A percentile compares a stretch with the other conserved stretches of the same genome.
These are phyloP conservation scores for Bicyclus anynana DNA, from an alignment of 1,140 invertebrate genomes.

Conservation along the genomic window DNA sequence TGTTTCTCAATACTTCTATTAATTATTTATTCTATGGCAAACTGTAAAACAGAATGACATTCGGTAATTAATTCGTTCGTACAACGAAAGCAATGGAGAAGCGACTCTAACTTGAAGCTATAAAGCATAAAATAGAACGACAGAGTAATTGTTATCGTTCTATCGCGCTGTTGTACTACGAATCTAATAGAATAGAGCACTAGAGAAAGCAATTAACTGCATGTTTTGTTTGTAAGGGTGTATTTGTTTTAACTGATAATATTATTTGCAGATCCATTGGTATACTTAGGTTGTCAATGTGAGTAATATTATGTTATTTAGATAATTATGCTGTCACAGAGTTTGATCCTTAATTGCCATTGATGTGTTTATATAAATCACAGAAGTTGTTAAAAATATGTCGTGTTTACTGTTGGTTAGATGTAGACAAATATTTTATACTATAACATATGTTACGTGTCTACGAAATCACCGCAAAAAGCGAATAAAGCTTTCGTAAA, in stretches of 20 bases:
- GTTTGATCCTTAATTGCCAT: too few relatives aligned
- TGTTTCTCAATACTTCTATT: neutral
- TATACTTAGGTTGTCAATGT: too few relatives aligned
- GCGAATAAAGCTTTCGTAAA: too few relatives aligned
- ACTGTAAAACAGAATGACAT: neutral
- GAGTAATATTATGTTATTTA: too few relatives aligned
- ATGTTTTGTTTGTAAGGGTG: constrained; percentile 17
- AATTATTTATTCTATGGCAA: neutral
- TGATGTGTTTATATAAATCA: too few relatives aligned
- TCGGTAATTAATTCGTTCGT: constrained; percentile 3
- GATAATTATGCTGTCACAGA: too few relatives aligned
- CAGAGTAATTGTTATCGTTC: neutral
- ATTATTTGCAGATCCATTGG: neutral
- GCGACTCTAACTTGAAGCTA: neutral
- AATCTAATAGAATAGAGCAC: constrained; percentile 17
- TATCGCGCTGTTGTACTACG: constrained; percentile 6
- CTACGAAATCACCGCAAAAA: too few relatives aligned
- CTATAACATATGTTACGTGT: too few relatives aligned
- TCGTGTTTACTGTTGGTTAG: too few relatives aligned
- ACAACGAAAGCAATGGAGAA: neutral
- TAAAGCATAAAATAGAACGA: neutral
- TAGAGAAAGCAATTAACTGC: constrained; percentile 21
- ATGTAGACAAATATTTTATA: too few relatives aligned
- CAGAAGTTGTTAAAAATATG: too few relatives aligned
- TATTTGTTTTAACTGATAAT: constrained; percentile 1